These are phyloP conservation scores for Sterrhoptilus dennistouni DNA, from an alignment of 2,113 vertebrate species.

Conservation along the genomic window DNA sequence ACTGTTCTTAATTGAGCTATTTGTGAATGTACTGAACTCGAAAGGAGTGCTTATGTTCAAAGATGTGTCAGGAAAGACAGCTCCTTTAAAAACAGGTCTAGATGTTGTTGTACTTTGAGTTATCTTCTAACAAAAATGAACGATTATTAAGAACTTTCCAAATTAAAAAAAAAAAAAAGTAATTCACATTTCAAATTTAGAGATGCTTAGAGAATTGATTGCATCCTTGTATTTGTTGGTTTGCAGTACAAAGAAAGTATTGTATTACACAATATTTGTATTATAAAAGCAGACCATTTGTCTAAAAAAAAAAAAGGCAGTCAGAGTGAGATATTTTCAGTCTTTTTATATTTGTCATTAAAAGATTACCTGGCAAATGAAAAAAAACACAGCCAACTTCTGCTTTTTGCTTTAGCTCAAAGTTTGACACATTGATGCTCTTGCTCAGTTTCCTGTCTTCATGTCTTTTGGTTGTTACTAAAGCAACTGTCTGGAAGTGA, in stretches of 20 bases:
- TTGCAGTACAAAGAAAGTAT: slow-evolving; percentile 69
- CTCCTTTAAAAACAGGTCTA: slow-evolving; percentile 58
- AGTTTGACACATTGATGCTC: slow-evolving; percentile 35
- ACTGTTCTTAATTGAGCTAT: slow-evolving; percentile 70
- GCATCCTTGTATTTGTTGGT: slow-evolving; percentile 75
- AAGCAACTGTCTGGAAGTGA: neutral
- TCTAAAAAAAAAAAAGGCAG: slow-evolving; percentile 37
- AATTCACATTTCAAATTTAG: slow-evolving; percentile 50
- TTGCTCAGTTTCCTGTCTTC: slow-evolving; percentile 27
- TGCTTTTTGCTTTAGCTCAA: slow-evolving; percentile 70
- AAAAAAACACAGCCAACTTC: slow-evolving; percentile 26
- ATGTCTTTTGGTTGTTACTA: neutral
- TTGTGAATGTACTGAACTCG: slow-evolving; percentile 58
- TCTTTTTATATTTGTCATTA: slow-evolving; percentile 81
- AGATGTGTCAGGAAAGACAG: slow-evolving; percentile 49
- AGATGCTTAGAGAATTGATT: slow-evolving; percentile 63
- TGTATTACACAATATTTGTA: slow-evolving; percentile 74
- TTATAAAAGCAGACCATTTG: slow-evolving; percentile 70
- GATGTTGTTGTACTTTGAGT: slow-evolving; percentile 50
- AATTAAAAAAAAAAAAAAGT: slow-evolving; percentile 17
- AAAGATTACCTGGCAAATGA: slow-evolving; percentile 78
- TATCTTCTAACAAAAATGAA: slow-evolving; percentile 48
- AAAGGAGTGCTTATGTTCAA: slow-evolving; percentile 43
- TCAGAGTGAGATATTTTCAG: slow-evolving; percentile 73
- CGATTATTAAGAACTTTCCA: slow-evolving; percentile 15